Evolutionary conservation across 2,113 vertebrate genomes (phyloP), one percentile per base, ranked within the genome.

Genomic region (Felis chaus): DNA sequence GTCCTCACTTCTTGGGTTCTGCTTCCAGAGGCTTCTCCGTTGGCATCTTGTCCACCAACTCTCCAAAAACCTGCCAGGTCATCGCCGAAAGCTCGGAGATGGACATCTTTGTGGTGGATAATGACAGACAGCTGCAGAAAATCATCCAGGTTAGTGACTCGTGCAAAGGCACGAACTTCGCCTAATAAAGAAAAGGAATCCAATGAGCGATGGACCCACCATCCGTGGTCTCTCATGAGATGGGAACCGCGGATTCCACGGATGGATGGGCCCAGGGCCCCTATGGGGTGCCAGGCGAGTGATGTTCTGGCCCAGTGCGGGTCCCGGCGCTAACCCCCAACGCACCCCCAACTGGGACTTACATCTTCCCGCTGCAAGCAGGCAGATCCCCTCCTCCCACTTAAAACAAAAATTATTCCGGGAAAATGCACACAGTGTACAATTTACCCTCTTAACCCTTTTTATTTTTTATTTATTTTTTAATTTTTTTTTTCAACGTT

Each of bases 21-120:
- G 36, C 53, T 93, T 61, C 2, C 97, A 99, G 99, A 0, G 99
- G 99, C 0, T 98, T 99, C 93, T 99, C 99, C 7, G 99, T 99
- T 41, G 99, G 99, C 18, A 99, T 99, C 98, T 99, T 99, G 96
- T 98, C 99, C 29, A 99, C 99, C 50, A 99, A 99, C 98, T 99
- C 99, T 0, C 95, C 99, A 0, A 99, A 99, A 27, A 99, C 99
- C 0, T 99, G 99, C 89, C 99, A 99, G 87, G 99, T 99, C 0
- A 98, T 99, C 0, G 99, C 99, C 1, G 99, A 99, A 14, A 99
- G 99, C 99, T 99, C 99, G 21, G 98, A 98, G 79, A 99, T 99
- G 14, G 99, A 99, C 0, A 2, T 99, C 65, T 94, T 99, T 0
- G 99, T 99, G 96, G 99, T 99, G 98, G 99, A 99, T 94, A 99